These are phyloP conservation scores for Ennomos fuscantarius DNA, from an alignment of 2,888 invertebrate genomes.

Conservation along the genomic window DNA sequence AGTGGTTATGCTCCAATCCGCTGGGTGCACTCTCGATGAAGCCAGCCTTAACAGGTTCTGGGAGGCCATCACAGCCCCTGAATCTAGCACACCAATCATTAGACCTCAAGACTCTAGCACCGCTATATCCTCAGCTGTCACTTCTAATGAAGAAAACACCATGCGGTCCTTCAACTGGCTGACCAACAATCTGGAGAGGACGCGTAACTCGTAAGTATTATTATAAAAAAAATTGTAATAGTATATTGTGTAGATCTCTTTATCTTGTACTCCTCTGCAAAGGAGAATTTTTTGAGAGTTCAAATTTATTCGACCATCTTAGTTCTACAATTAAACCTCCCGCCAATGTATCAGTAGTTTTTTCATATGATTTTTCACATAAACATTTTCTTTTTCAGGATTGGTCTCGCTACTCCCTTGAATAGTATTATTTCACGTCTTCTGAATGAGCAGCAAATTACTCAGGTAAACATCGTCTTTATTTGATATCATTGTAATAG, in stretches of 20 bases:
- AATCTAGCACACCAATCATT: constrained; percentile 47
- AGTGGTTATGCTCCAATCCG: constrained; percentile 86
- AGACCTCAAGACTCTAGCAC: constrained; percentile 73
- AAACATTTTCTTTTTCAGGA: constrained; percentile 50
- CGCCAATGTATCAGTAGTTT: too few relatives aligned
- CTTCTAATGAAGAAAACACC: constrained; percentile 83
- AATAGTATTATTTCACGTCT: constrained; percentile 64
- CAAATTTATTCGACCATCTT: too few relatives aligned
- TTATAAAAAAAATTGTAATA: not conserved
- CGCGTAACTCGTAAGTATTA: constrained; percentile 52
- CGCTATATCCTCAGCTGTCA: constrained; percentile 78
- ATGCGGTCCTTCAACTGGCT: constrained; percentile 84
- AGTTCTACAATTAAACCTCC: too few relatives aligned
- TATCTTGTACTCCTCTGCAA: too few relatives aligned
- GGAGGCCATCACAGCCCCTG: constrained; percentile 54
- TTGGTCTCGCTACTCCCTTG: constrained; percentile 57
- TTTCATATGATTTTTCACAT: not conserved
- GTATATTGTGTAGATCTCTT: too few relatives aligned
- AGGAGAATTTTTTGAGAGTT: not conserved
- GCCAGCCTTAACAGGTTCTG: constrained; percentile 60
- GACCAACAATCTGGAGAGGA: constrained; percentile 52
- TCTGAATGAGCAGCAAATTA: constrained; percentile 61
- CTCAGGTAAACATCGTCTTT: constrained; percentile 49
- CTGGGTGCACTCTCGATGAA: constrained; percentile 88
- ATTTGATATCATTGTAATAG: too few relatives aligned